Conservation (phyloP, 1,140 invertebrate genomes). For the Drosophila carrolli region DNA sequence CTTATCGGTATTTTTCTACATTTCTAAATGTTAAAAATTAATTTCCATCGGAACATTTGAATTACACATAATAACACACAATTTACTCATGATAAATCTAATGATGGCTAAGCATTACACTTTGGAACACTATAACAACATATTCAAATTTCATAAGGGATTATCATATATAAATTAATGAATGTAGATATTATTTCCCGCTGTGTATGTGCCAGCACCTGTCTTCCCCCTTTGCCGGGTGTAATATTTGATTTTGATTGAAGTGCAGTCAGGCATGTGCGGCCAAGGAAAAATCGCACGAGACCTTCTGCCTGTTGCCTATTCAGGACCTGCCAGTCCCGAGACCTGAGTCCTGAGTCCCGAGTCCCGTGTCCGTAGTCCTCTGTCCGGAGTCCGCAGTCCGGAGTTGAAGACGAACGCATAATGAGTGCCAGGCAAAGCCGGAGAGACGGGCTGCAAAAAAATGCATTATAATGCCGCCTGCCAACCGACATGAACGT, state of each 20-base stretch:
- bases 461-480: slow-evolving; percentile 60
- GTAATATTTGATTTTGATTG: slow-evolving; percentile 82
- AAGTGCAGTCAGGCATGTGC: slow-evolving; percentile 71
- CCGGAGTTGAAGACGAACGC: slow-evolving; percentile 26
- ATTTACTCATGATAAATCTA: too few species aligned
- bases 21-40: too few species aligned
- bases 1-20: too few species aligned
- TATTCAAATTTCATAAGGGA: too few species aligned
- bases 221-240: slow-evolving; percentile 11
- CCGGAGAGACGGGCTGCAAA: slow-evolving; percentile 21
- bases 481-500: slow-evolving; percentile 43
- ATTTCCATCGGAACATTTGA: too few species aligned
- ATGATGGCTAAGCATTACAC: too few species aligned
- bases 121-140: too few species aligned
- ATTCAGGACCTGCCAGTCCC: slow-evolving; percentile 44
- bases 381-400: neutral
- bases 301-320: slow-evolving; percentile 70
- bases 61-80: too few species aligned
- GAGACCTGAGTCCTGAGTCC: slow-evolving; percentile 6
- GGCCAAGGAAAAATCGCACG: slow-evolving; percentile 65
- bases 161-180: too few species aligned
- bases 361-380: neutral
- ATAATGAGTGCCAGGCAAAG: slow-evolving; percentile 56
- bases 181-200: too few species aligned
- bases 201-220: neutral